Percentiles rank a stretch among this genome's conserved stretches.
phyloP scores from a whole-genome alignment of 1,140 invertebrate genomes.

The Rhyzopertha dominica region DNA sequence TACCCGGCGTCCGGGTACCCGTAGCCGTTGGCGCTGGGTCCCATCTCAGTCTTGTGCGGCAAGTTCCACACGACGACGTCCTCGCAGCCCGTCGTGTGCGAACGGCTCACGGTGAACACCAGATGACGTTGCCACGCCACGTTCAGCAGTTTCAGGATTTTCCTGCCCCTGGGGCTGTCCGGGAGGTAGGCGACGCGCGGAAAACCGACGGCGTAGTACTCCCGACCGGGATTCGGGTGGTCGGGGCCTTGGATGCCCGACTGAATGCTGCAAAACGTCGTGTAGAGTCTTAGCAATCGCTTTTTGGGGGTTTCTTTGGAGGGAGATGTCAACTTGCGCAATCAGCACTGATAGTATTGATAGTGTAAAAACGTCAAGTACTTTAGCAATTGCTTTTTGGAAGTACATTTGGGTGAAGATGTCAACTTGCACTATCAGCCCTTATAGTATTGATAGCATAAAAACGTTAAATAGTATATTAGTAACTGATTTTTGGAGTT shows the following conservation, averaged over 20 bases:
- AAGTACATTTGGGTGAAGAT: too few relatives aligned
- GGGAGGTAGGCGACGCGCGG: slow-evolving; percentile 76
- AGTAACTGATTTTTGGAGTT: too few relatives aligned
- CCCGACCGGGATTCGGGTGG: slow-evolving; percentile 75
- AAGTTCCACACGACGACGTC: slow-evolving; percentile 92
- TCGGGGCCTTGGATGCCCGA: slow-evolving; percentile 75
- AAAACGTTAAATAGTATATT: too few relatives aligned
- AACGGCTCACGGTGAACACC: slow-evolving; percentile 82
- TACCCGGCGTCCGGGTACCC: slow-evolving; percentile 75
- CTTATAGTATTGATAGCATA: too few relatives aligned
- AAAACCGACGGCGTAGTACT: slow-evolving; percentile 82
- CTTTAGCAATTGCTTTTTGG: too few relatives aligned
- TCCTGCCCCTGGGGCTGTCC: slow-evolving; percentile 69
- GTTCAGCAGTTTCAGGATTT: slow-evolving; percentile 62
- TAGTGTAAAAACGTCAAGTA: too few relatives aligned
- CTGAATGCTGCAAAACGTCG: slow-evolving; percentile 63
- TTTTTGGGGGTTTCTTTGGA: too few relatives aligned
- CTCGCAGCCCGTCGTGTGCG: slow-evolving; percentile 80
- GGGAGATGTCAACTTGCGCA: too few relatives aligned
- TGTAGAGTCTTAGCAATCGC: too few relatives aligned
- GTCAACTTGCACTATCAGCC: too few relatives aligned
- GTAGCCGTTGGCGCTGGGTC: slow-evolving; percentile 56
- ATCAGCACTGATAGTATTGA: too few relatives aligned
- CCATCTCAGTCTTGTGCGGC: slow-evolving; percentile 81
- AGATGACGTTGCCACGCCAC: slow-evolving; percentile 77